Conservation (phyloP, 2,888 invertebrate genomes). For the Andrena chrysosceles region DNA sequence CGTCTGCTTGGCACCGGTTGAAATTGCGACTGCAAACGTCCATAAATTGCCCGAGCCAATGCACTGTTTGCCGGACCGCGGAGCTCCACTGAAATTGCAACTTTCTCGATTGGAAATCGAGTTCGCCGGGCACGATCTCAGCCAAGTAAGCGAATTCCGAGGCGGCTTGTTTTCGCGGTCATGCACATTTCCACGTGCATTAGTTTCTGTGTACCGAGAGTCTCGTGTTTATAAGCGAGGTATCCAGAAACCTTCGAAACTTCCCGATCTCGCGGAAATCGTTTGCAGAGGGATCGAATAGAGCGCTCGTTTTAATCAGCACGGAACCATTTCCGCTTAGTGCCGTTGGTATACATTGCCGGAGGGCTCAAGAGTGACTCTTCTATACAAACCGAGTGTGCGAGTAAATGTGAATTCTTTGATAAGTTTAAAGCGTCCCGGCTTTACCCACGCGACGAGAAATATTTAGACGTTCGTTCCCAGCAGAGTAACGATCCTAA, state of each 20-base stretch:
- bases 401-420: too few relatives aligned
- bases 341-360: conserved; percentile 14
- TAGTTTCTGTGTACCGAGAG: neutral
- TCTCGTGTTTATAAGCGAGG: neutral
- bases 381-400: neutral
- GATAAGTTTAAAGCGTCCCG: too few relatives aligned
- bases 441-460: neutral
- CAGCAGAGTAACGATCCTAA: neutral
- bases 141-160: conserved; percentile 6
- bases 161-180: neutral
- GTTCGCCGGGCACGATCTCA: neutral
- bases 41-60: conserved; percentile 40
- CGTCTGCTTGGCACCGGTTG: conserved; percentile 30
- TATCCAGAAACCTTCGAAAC: neutral
- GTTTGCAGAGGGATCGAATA: neutral
- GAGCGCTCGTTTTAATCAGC: conserved; percentile 6
- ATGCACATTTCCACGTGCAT: neutral
- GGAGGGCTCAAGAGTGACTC: too few relatives aligned
- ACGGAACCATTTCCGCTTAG: conserved; percentile 7
- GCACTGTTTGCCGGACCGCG: neutral
- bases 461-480: neutral
- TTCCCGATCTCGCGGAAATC: neutral
- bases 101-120: conserved; percentile 6
- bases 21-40: conserved; percentile 22
- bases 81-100: conserved; percentile 19